Conservation (phyloP, 2,888 invertebrate genomes). For the Actias luna region DNA sequence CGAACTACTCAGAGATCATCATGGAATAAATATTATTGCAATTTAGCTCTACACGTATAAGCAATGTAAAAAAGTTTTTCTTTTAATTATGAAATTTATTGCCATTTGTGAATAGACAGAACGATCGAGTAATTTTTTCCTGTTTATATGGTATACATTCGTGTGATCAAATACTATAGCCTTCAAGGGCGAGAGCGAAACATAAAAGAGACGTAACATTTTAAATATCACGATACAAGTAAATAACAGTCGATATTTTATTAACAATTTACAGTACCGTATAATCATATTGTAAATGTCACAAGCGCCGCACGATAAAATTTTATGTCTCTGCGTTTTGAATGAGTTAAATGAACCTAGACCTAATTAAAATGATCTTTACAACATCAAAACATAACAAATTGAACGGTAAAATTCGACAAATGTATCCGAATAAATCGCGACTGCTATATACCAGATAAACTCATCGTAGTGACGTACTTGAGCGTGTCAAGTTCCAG, state of each 20-base stretch:
- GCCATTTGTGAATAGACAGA: too few relatives aligned
- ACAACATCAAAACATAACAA: neutral
- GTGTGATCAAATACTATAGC: neutral
- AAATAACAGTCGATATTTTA: neutral
- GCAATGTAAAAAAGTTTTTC: too few relatives aligned
- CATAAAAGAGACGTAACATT: neutral
- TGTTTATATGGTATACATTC: too few relatives aligned
- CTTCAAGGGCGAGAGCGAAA: neutral
- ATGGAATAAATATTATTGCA: too few relatives aligned
- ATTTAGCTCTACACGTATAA: too few relatives aligned
- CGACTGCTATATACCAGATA: too few relatives aligned
- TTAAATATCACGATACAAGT: neutral
- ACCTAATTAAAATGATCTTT: neutral
- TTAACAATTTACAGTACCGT: neutral
- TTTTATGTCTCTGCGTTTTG: neutral
- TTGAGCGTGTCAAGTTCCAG: too few relatives aligned
- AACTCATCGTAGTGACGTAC: too few relatives aligned
- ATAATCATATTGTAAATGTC: neutral
- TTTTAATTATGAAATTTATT: too few relatives aligned
- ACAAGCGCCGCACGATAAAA: neutral
- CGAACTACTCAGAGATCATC: too few relatives aligned
- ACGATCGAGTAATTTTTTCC: too few relatives aligned
- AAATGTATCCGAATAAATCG: too few relatives aligned
- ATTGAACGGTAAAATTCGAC: neutral
- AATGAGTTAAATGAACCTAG: neutral